Evolutionary conservation across 2,113 vertebrate species (phyloP), one percentile per base, ranked within the genome.

Genomic region (Proterorhinus semilunaris): DNA sequence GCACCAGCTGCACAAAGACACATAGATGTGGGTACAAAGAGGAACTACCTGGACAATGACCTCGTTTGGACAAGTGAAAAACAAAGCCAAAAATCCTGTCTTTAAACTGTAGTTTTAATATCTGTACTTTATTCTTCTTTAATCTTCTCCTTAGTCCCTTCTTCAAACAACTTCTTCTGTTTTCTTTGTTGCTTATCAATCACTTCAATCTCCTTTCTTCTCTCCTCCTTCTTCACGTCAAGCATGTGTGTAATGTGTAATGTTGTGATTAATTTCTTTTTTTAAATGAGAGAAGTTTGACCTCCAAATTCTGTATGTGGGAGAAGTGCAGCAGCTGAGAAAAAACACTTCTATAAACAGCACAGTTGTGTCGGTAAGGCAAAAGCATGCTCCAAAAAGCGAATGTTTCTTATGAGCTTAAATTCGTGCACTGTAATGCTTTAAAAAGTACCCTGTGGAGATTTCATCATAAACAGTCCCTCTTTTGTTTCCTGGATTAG

Each of bases 1-100:
- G n/a, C 74, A 71, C 66, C 87, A 83, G 80, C 73, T 84, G 86
- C 54, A 84, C 45, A 71, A 71, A 74, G 74, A 80, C 48, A 67
- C 66, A 77, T 73, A 55, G 79, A 69, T 66, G 10, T 66, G 50
- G 75, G 80, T 42, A 45, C 9, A 62, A 72, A 72, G 67, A 61
- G 71, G 77, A 85, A 84, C 54, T 65, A 69, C 48, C 79, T 82
- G 79, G 66, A 80, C 63, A 43, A 63, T 71, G 86, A 78, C 81
- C 70, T 68, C 42, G n/a, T 66, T 65, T 53, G 57, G 43, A 71
- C 15, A 75, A 48, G 51, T 61, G 62, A 36, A 50, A 65, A 76
- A 58, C 36, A 42, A 59, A 42, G 71, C 57, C 11, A 64, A 48
- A 51, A 64, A 63, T 66, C 45, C n/a, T 17, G 17, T 42, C 45